Base-by-base conservation (phyloP, 2,888 invertebrate species). In the Pollenia labialis region DNA sequence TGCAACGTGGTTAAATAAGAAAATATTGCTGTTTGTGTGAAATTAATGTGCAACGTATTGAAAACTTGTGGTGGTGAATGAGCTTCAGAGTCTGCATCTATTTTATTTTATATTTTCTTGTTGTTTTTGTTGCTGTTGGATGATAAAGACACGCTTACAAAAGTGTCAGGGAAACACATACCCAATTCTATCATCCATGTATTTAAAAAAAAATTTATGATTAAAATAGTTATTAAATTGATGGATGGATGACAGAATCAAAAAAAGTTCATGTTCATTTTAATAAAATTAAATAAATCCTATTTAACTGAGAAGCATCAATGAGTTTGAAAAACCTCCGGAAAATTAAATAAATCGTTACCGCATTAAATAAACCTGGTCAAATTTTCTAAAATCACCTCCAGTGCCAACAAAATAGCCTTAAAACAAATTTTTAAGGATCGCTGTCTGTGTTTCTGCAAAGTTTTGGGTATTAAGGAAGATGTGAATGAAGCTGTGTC, bases 1-100 rank as follows among this genome's bases (percentile, higher is more conserved):
- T 75, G 68, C 82, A 82, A 71, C 83, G 71, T 83, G 83, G 76
- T 83, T 77, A n/a, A 81, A 74, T 66, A 60, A 64, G 32, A 64
- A 71, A 60, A 60, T 66, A 52, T 46, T 16, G 71, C 23, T 71
- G 58, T 74, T 66, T 56, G 62, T 69, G 52, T n/a, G 44, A 79
- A 69, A 69, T 32, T 10, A 58, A 46, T 62, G 58, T 71, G 71
- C 54, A 79, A 60, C 16, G 18, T 68, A 48, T 16, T 16, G 12
- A 54, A 62, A 18, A 56, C 18, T 68, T 54, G 32, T 54, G 16
- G 4, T 32, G 46, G 16, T 54, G 42, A 11, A 18, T 14, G 23
- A 50, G 58, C 8, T 60, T 32, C 8, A 64, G 46, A 69, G 52
- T 60, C 64, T 64, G 72, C 40, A 72, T 72, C 54, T 18, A 4